Base-by-base conservation (phyloP, 2,888 invertebrate genomes). In the Branchellion lobata region DNA sequence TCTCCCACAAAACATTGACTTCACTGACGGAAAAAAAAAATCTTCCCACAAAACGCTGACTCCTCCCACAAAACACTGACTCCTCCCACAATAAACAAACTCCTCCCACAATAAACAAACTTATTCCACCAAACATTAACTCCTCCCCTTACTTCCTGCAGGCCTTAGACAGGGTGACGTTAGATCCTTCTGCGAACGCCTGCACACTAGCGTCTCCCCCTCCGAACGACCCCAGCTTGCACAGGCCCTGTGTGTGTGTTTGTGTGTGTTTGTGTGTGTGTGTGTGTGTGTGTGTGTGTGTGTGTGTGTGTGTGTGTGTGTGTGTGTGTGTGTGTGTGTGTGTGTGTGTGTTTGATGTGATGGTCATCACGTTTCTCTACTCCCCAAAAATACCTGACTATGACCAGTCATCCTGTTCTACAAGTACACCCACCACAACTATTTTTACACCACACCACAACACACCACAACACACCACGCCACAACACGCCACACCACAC, bases 151-250 rank as follows among this genome's bases (percentile, higher is more conserved):
- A 90, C 89, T 93, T 92, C 83, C 94, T 91, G 87, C 99, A 99
- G 0, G 96, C 95, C 87, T 95, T 94, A 0, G 97, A 95, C 82
- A 99, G 88, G 87, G 95, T 96, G 78, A 91, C 90, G 0, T 94
- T 94, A 0, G 97, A 94, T 0, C 97, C 97, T 85, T 99, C 98
- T 65, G 95, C 93, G 89, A 99, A 96, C 0, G 97, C 95, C 82
- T 93, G 91, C 80, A 93, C 91, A n/a, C 95, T 93, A 21, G 95
- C 94, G 89, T 99, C 99, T 83, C 92, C 93, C 21, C 99, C 99
- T 69, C 96, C 95, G 85, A 94, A 93, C 21, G 90, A 88, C 18
- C 97, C 97, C 81, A 98, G 88, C 88, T 99, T 99, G 86, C 99
- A 99, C 0, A 99, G 89, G 21, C 99, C 99, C 79, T 87, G 83